Evolutionary conservation across 2,888 invertebrate genomes (phyloP).

Genomic region (Chaetogeoica ovagalla): DNA sequence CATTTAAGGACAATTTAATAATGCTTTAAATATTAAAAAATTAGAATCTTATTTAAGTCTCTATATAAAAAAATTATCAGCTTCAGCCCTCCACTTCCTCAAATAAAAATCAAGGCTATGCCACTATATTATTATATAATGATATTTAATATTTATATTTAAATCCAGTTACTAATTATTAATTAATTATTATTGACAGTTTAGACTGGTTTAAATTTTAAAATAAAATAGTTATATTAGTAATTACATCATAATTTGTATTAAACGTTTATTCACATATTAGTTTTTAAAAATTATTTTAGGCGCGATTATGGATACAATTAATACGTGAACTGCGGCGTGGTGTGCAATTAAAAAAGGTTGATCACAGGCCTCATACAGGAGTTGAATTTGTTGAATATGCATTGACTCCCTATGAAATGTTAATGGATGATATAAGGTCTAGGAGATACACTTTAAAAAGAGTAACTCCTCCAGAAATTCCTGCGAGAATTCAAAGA

Average conservation of each 20-base stretch:
- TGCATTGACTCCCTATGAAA: conserved; percentile 94
- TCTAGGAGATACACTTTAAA: conserved; percentile 84
- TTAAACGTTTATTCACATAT: not conserved
- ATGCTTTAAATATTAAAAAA: no score
- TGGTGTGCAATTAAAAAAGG: conserved; percentile 91
- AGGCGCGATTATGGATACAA: conserved; percentile 95
- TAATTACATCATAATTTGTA: not conserved
- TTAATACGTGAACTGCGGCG: conserved; percentile 88
- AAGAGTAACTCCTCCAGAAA: conserved; percentile 81
- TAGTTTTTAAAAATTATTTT: conserved; percentile 57
- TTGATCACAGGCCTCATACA: conserved; percentile 68
- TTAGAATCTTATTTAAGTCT: no score
- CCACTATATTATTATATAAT: no score
- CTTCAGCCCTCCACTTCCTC: no score
- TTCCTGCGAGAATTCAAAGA: conserved; percentile 79
- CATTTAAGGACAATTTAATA: no score
- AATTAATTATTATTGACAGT: not conserved
- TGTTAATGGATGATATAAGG: conserved; percentile 93
- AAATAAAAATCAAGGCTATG: no score
- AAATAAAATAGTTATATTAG: not conserved
- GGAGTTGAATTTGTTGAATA: conserved; percentile 69
- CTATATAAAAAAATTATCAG: no score
- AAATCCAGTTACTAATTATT: not conserved
- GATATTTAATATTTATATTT: not conserved
- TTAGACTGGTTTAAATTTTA: not conserved